Evolutionary conservation across 2,113 vertebrate species (phyloP).

Genomic region (Psilopsiagon aymara): DNA sequence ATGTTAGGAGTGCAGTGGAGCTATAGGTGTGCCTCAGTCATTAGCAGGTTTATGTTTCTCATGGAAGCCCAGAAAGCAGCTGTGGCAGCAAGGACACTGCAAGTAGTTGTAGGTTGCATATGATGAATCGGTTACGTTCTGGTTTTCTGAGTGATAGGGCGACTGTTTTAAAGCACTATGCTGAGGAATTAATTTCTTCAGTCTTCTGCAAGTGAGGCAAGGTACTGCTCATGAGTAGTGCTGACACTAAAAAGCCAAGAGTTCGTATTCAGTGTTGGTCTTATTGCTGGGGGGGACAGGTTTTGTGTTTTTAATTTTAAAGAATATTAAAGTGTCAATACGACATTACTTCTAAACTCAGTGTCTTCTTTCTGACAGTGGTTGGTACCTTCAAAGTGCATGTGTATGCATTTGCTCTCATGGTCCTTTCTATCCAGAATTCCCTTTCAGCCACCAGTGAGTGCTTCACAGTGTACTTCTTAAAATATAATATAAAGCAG

Average conservation of each 20-base stretch:
- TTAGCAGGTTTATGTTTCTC: not conserved
- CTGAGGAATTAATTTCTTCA: not conserved
- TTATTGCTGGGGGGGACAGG: not conserved
- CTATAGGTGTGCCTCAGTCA: not conserved
- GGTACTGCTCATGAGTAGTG: not conserved
- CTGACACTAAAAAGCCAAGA: not conserved
- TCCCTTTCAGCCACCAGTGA: not conserved
- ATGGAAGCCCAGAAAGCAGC: not conserved
- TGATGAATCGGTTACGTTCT: not conserved
- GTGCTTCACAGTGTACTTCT: not conserved
- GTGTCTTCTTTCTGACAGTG: not conserved
- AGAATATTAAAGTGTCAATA: not conserved
- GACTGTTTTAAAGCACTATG: not conserved
- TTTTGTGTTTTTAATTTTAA: not conserved
- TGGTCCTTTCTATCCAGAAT: not conserved
- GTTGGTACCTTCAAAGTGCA: not conserved
- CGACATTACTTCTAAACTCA: not conserved
- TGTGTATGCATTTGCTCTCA: not conserved
- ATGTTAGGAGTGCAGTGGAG: not conserved
- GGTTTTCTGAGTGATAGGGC: not conserved
- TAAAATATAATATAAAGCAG: not conserved
- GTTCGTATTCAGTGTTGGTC: not conserved
- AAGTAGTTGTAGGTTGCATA: not conserved
- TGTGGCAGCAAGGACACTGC: not conserved
- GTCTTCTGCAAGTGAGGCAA: not conserved